Conservation (phyloP, 1,140 invertebrate species). For the Drosophila obscura region DNA sequence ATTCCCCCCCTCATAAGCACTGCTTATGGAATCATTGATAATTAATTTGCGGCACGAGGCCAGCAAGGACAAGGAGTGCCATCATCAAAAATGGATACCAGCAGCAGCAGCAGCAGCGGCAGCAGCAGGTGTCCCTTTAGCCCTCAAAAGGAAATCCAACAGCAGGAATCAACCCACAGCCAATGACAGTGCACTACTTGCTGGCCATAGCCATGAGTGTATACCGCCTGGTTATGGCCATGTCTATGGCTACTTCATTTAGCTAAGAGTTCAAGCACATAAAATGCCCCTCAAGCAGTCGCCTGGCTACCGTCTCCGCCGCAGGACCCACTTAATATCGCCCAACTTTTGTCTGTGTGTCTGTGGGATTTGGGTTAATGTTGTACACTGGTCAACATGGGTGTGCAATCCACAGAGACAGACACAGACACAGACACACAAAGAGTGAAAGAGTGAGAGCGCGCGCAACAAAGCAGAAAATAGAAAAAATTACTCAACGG, state of each 20-base stretch:
- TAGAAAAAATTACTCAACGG: slow-evolving; percentile 77
- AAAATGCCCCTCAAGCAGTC: slow-evolving; percentile 42
- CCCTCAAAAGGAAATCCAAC: slow-evolving; percentile 11
- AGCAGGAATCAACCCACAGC: background rate
- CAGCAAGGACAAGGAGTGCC: slow-evolving; percentile 13
- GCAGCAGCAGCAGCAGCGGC: slow-evolving; percentile 7
- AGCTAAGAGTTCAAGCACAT: slow-evolving; percentile 64
- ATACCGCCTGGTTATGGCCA: slow-evolving; percentile 18
- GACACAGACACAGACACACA: slow-evolving; percentile 23
- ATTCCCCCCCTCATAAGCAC: slow-evolving; percentile 39
- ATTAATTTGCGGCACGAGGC: slow-evolving; percentile 64
- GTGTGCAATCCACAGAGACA: slow-evolving; percentile 68
- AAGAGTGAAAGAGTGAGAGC: too few relatives aligned
- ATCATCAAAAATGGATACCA: background rate
- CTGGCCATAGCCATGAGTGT: too few relatives aligned
- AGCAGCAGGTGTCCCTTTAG: slow-evolving; percentile 63
- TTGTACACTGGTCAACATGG: slow-evolving; percentile 77
- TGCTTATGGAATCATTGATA: slow-evolving; percentile 58
- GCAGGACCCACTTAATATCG: slow-evolving; percentile 22
- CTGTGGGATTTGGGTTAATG: slow-evolving; percentile 77
- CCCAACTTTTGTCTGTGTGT: slow-evolving; percentile 12
- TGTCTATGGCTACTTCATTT: slow-evolving; percentile 68
- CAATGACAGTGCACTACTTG: too few relatives aligned
- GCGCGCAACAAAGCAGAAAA: slow-evolving; percentile 78
- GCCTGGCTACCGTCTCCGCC: background rate